Base-by-base conservation (phyloP, 2,113 vertebrate genomes). In the Puntigrus tetrazona region DNA sequence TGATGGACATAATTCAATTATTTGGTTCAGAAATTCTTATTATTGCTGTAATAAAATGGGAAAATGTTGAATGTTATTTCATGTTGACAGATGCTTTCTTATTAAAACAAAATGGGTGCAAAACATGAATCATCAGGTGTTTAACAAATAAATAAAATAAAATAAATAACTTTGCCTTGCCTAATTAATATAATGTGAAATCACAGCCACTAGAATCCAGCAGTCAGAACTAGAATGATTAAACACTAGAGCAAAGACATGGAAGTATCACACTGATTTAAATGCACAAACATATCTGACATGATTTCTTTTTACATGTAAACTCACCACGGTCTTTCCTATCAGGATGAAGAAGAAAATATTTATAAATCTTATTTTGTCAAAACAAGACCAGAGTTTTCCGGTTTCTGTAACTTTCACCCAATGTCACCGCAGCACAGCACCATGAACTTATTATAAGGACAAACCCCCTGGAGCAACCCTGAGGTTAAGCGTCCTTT, bases 71-170 rank as follows among this genome's bases (percentile, higher is more conserved):
- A 43, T 16, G 69, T 72, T 5, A 72, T 70, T 70, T 67, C 4
- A 41, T 69, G 65, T 22, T 22, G 9, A 38, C 34, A 70, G 47
- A 77, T 1, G 31, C n/a, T 77, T 8, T 25, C 31, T 57, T 13
- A 36, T 38, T 13, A 34, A 59, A 41, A 78, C 34, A 18, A 78
- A 77, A 18, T 77, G 75, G 2, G 50, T 4, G 31, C 1, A 3
- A n/a, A 59, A 41, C 34, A 59, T 78, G 76, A 78, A 59, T 78
- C 75, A 78, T 38, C 31, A 59, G n/a, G 11, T 9, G 50, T 36
- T 10, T 57, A n/a, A n/a, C n/a, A n/a, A n/a, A n/a, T n/a, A n/a
- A n/a, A n/a, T n/a, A n/a, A n/a, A n/a, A n/a, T n/a, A n/a, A n/a
- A n/a, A n/a, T n/a, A n/a, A n/a, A n/a, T n/a, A n/a, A n/a, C n/a